Percentiles rank a stretch among this genome's conserved stretches.
phyloP scores from a whole-genome alignment of 2,797 vertebrate genomes.

The Champsocephalus esox region DNA sequence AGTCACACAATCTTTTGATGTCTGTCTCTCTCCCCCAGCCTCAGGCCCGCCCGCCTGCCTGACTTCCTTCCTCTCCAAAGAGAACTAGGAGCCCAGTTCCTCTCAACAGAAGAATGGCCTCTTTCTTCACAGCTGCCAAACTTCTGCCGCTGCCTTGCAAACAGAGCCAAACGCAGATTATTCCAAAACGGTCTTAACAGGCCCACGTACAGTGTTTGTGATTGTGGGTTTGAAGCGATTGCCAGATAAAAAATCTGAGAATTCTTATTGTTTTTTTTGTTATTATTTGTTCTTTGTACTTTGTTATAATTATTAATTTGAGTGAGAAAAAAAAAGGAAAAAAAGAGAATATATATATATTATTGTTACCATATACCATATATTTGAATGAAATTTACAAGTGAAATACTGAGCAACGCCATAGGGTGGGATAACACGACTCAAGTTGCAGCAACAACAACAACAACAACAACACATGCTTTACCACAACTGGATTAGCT shows the following conservation, averaged over 20 bases:
- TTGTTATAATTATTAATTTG: no score
- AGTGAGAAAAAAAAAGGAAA: no score
- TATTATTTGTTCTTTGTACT: no score
- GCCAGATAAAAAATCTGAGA: background rate
- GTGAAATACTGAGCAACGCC: background rate
- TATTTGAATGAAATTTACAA: background rate
- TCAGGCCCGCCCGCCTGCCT: conserved; percentile 69
- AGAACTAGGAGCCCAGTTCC: conserved; percentile 60
- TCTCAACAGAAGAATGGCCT: conserved; percentile 81
- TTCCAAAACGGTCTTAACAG: conserved; percentile 9
- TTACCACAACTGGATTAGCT: conserved; percentile 21
- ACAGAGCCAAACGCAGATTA: conserved; percentile 65
- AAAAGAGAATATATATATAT: no score
- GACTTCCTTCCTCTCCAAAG: conserved; percentile 83
- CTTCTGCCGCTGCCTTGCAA: conserved; percentile 71
- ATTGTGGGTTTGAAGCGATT: conserved; percentile 13
- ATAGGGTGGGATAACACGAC: background rate
- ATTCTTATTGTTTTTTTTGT: no score
- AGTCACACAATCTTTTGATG: background rate
- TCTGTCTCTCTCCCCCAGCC: conserved; percentile 21
- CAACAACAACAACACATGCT: no score
- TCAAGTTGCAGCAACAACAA: background rate
- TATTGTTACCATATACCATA: no score
- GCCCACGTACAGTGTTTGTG: conserved; percentile 9
- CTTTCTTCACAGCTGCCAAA: conserved; percentile 86